These are phyloP conservation scores for Sphaeridia pumilis DNA, from an alignment of 2,888 invertebrate species.

Conservation along the genomic window DNA sequence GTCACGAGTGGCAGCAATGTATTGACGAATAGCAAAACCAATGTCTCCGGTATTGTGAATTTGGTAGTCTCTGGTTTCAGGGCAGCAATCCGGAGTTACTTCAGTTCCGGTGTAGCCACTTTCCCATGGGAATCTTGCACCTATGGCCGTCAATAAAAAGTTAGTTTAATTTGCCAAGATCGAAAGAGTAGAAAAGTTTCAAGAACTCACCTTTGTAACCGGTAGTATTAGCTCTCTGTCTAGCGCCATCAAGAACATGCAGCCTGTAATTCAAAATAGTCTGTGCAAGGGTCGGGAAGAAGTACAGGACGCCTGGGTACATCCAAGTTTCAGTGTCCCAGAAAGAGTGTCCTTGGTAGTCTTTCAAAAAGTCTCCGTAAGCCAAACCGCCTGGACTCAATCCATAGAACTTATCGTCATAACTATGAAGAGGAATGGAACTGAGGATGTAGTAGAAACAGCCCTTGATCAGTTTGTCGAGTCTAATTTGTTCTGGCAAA, in stretches of 20 bases:
- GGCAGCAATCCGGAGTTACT: slow-evolving; percentile 36
- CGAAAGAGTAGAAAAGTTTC: background rate
- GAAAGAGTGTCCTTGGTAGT: slow-evolving; percentile 36
- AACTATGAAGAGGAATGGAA: slow-evolving; percentile 29
- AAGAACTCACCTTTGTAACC: slow-evolving; percentile 19
- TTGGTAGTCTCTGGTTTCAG: slow-evolving; percentile 33
- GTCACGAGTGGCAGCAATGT: slow-evolving; percentile 32
- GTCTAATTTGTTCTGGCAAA: slow-evolving; percentile 6
- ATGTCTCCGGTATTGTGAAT: slow-evolving; percentile 36
- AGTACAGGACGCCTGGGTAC: slow-evolving; percentile 33
- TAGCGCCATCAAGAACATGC: slow-evolving; percentile 24
- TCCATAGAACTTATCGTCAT: slow-evolving; percentile 30
- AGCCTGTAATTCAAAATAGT: slow-evolving; percentile 35
- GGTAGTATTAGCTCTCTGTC: slow-evolving; percentile 27
- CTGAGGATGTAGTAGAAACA: slow-evolving; percentile 35
- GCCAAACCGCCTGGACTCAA: slow-evolving; percentile 36
- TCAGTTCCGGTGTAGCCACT: slow-evolving; percentile 35
- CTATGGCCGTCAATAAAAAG: background rate
- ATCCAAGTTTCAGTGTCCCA: slow-evolving; percentile 37
- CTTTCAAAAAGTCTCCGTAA: slow-evolving; percentile 26
- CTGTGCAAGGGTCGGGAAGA: slow-evolving; percentile 31
- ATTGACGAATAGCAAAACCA: slow-evolving; percentile 34
- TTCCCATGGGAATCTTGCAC: slow-evolving; percentile 36
- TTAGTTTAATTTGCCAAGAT: too few species aligned
- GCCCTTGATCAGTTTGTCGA: slow-evolving; percentile 34